Evolutionary conservation across 2,888 invertebrate species (phyloP), one percentile per base, ranked within the genome.

Genomic region (Thereva nobilitata): DNA sequence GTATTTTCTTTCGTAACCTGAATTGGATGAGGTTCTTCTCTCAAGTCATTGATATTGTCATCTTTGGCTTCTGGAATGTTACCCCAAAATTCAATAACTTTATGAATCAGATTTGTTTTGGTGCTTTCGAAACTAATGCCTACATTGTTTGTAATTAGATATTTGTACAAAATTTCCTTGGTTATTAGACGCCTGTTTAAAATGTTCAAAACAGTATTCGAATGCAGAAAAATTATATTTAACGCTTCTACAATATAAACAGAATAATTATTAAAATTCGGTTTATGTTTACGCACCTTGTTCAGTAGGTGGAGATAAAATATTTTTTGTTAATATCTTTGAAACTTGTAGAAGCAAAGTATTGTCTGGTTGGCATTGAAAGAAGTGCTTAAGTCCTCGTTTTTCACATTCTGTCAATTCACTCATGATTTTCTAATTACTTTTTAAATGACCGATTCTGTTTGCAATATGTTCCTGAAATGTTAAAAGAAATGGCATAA

Each of bases 91-190:
- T 80, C 73, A 0, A 82, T 72, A 41, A 84, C 78, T 69, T 78
- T 79, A 53, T 82, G 79, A 7, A 85, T 79, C 4, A 87, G 73
- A 49, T 80, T 78, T 23, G 78, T 74, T 76, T 86, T 86, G 5
- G 85, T 85, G n/a, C 82, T 79, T 44, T 77, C 82, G 6, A 82
- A 73, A 1, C 74, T 74, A 5, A 84, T 77, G 4, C 80, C 71
- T 1, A 86, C 76, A 63, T 82, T 76, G 50, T 82, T 82, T 1
- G 76, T 75, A 70, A 84, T 82, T 10, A 86, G 74, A 72, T 87
- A 87, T 61, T 79, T 78, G 67, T 85, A 84, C 4, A 87, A 73
- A 23, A 85, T 72, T 44, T 85, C 84, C 72, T 82, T 83, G 0
- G 85, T 85, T 1, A 87, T 76, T 23, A 77, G 75, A 68, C 83